Evolutionary conservation across 2,113 vertebrate genomes (phyloP), one percentile per base, ranked within the genome.

Genomic region (Channa argus): DNA sequence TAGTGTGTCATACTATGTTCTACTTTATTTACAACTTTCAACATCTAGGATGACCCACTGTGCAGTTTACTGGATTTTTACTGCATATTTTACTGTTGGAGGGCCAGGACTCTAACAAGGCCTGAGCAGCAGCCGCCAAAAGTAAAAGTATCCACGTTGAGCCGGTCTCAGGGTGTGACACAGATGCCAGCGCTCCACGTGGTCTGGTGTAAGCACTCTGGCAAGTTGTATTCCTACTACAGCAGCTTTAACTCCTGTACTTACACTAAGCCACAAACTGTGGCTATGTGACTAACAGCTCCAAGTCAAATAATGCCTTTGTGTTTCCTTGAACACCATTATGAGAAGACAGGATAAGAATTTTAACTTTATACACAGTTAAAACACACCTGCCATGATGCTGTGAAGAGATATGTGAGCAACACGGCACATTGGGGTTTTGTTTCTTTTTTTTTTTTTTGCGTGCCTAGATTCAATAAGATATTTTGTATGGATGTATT

Each of bases 271-370:
- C 74, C 77, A 47, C 76, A 72, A 76, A 82, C 73, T 75, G 61
- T 54, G 79, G 62, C 81, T 81, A 77, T 88, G 79, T 86, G 77
- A 82, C 74, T 78, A 82, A 82, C 54, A 58, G 70, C 71, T 52
- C 41, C 34, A 2, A 46, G 39, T 84, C 77, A 84, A 79, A 81
- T 74, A 24, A 3, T 0, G 3, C 51, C 60, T 71, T 80, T 86
- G 72, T 85, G 60, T 77, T 61, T 34, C 59, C 37, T 55, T n/a
- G 50, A 43, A 80, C 62, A 52, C 36, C 43, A 36, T 58, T 44
- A 47, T 68, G 58, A 43, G 79, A 82, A 56, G 47, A 51, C 1
- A 69, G 65, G 77, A 78, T 63, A 59, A 56, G 36, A 76, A 47
- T n/a, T 53, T 14, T 78, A 72, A 83, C 79, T 82, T 63, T 50